Evolutionary conservation across 2,888 invertebrate genomes (phyloP), one percentile per base, ranked within the genome.

Genomic region (Stictocephala bisonia): DNA sequence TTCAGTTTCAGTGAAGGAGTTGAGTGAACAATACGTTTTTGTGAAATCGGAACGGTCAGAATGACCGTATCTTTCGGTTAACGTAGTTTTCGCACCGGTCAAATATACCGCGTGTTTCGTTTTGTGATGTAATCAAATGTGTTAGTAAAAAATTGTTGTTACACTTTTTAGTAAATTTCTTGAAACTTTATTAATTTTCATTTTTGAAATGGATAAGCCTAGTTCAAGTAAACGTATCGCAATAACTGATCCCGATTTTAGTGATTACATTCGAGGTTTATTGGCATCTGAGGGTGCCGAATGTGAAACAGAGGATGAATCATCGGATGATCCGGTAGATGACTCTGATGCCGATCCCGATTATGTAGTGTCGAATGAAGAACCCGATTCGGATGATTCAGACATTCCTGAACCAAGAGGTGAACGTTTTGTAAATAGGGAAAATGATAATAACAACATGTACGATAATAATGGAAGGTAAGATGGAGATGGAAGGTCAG

Each of bases 161-260:
- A n/a, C n/a, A 13, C 3, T 27, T 58, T 58, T 58, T 58, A 29
- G 20, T 51, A 20, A 58, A 29, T 29, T 29, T 58, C 18, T 58
- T 31, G 26, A n/a, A 58, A 58, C 31, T 29, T 58, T 58, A 15
- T 58, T 7, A 58, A 58, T 11, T 58, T 58, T 29, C 9, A 58
- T 29, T n/a, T 58, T 58, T 58, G 31, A n/a, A 58, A 58, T 58
- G 31, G 24, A 58, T 58, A 58, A 27, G 31, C 26, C 13, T 58
- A 58, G 7, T 58, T 58, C 29, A 7, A 29, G 58, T 58, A 58
- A 58, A 58, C 58, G 9, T 9, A 58, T 58, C 31, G 7, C 58
- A 29, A 58, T 58, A n/a, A 58, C 58, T 58, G 58, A 58, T 58
- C 58, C 58, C n/a, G 29, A 58, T 58, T 58, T 58, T 29, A 58